Base-by-base conservation (phyloP, 1,140 invertebrate genomes). In the Anastrepha ludens region DNA sequence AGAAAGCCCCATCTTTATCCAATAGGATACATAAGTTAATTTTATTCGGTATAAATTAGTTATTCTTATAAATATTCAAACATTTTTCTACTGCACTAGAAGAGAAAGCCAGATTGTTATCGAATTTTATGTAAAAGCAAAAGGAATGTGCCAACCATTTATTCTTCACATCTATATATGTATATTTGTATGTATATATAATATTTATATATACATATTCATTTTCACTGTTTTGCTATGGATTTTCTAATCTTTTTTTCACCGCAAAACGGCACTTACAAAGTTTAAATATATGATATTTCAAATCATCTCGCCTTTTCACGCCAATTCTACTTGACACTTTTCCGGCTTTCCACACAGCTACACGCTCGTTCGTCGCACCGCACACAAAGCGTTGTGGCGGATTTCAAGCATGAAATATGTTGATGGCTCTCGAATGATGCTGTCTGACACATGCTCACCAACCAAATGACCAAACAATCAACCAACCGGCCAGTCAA, bases 391-490 rank as follows among this genome's bases (percentile, higher is more conserved):
- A 9, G 4, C 44, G 9, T 11, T 20, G 44, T 29, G 47, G 17
- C 74, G 3, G 17, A 81, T 55, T 55, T 81, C 74, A 81, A 81
- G 74, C 74, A 81, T 81, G 29, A 81, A 81, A 78, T 55, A 55
- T 81, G 47, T 81, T 81, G 74, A 81, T 55, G 74, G 55, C 47
- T 81, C 55, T 81, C 74, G 47, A 81, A 81, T 81, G 74, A 81
- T 81, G 44, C 74, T 81, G 74, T 81, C 74, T 50, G 74, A 81
- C 74, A 81, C 74, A 81, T 81, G 74, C 74, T 81, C 74, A 81
- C 17, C 74, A 81, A 81, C 50, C 47, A 81, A 81, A 55, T 15
- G 55, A 81, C 74, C 20, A 50, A 81, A 17, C 74, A 70, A 67
- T 20, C 29, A 20, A 29, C 64, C 20, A 39, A 67, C n/a, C 11